Conservation (phyloP, 2,797 vertebrate species). For the Bradypus variegatus region DNA sequence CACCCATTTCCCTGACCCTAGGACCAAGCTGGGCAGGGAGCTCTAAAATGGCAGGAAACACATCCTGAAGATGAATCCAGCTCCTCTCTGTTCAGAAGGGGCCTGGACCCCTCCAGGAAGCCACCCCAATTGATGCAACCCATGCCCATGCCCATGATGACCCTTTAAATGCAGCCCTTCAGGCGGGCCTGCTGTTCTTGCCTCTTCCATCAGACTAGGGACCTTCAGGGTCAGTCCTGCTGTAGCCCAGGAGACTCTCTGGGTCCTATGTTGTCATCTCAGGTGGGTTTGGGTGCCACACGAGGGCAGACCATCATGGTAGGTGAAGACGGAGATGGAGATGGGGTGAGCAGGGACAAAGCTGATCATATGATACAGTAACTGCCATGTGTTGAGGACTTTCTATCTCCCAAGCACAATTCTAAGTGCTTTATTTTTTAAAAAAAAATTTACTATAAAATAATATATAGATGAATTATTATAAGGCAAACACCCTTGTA, state of each 20-base stretch:
- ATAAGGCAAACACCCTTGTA: neutral
- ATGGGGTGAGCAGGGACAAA: neutral
- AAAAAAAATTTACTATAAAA: neutral
- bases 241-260: neutral
- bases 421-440: neutral
- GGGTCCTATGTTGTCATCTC: too few relatives aligned
- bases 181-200: neutral
- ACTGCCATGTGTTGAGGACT: neutral
- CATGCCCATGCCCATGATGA: neutral
- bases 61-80: neutral
- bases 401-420: neutral
- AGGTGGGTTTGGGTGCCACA: neutral
- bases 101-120: neutral
- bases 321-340: neutral
- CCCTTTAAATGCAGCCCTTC: neutral
- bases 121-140: neutral
- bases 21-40: neutral
- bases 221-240: neutral
- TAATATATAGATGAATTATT: neutral
- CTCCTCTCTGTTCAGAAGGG: neutral
- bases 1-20: neutral
- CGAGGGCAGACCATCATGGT: neutral
- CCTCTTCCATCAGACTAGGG: neutral
- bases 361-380: neutral
- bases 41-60: neutral